Base-by-base conservation (phyloP, 2,888 invertebrate genomes). In the Zaprionus lineosus region DNA sequence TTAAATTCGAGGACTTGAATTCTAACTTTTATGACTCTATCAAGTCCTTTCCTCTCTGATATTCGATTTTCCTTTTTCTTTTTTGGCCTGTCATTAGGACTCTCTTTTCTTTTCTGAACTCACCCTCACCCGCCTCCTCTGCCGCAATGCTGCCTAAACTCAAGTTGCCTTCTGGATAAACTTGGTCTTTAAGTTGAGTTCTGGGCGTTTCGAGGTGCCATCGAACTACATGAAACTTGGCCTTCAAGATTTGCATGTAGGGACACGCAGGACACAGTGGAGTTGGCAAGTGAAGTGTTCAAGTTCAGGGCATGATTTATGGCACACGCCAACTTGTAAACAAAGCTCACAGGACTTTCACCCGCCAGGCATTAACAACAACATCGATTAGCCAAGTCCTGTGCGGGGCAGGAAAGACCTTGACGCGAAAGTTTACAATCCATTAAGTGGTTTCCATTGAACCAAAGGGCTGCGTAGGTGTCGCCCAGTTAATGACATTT, bases 281-380 rank as follows among this genome's bases (percentile, higher is more conserved):
- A n/a, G n/a, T n/a, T 14, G 36, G 44, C 50, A 47, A 39, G 53
- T 53, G 43, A 44, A 56, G 47, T 74, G 56, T 63, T 78, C 85
- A 85, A 78, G 85, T 85, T 78, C 78, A 82, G 56, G 79, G 74
- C 55, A 78, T 78, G 61, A 71, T 63, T 85, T 70, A 67, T 57
- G 57, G 71, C 62, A 34, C 85, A 83, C 79, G 78, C 74, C 56
- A 78, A 47, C 41, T 37, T 19, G 48, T 61, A 56, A 68, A 43
- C 53, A 48, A 59, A 57, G 31, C 56, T 51, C 60, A 3, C 19
- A 43, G 81, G 72, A 65, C 58, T 76, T 56, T 34, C 12, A 39
- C 47, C 48, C 18, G 28, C 11, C 19, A 18, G 31, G 21, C 47
- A 5, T 14, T 11, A 48, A 34, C 34, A 60, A 40, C 53, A 48